Conservation (phyloP, 1,140 invertebrate genomes). For the Pomacea maculata region DNA sequence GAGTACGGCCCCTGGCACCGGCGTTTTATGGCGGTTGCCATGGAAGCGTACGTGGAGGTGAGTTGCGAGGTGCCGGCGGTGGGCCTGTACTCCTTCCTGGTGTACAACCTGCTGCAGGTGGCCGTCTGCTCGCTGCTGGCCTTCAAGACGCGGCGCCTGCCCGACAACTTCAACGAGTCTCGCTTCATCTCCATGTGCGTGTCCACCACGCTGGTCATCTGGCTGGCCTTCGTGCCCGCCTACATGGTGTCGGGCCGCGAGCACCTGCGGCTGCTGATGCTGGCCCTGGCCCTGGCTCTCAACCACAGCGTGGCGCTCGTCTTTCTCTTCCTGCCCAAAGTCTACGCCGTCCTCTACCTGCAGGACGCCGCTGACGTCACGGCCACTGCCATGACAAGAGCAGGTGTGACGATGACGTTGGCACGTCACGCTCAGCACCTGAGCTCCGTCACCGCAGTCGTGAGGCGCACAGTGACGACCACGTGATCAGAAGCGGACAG, state of each 20-base stretch:
- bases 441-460: too few species aligned
- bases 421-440: too few species aligned
- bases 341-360: constrained; percentile 69
- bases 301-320: constrained; percentile 38
- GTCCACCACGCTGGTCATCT: constrained; percentile 42
- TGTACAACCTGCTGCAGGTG: constrained; percentile 87
- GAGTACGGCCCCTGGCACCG: constrained; percentile 6
- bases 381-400: too few species aligned
- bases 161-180: constrained; percentile 49
- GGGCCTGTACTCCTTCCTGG: constrained; percentile 65
- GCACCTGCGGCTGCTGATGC: constrained; percentile 29
- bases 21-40: constrained; percentile 16
- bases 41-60: constrained; percentile 35
- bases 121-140: constrained; percentile 88
- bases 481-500: too few species aligned
- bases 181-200: constrained; percentile 46
- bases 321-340: constrained; percentile 48
- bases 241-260: constrained; percentile 30
- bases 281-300: constrained; percentile 38
- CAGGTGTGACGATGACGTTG: too few species aligned
- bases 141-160: constrained; percentile 69
- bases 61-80: constrained; percentile 28
- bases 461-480: too few species aligned
- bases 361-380: constrained; percentile 44
- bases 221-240: constrained; percentile 43